phyloP scores from a whole-genome alignment of 2,888 invertebrate genomes.

The Erpobdella octoculata region DNA sequence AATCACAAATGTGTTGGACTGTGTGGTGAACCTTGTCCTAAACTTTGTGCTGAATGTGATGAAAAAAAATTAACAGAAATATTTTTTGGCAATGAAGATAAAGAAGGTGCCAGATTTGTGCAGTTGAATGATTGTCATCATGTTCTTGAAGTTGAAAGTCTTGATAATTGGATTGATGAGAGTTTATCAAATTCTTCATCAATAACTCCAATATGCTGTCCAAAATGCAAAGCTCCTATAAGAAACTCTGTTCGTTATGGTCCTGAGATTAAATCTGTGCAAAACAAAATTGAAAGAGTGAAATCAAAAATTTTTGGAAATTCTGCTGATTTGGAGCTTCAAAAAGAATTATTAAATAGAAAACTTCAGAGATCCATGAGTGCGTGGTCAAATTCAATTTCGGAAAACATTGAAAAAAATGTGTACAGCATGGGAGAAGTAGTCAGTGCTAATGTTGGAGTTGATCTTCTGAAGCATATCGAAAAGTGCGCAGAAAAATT shows the following conservation, averaged over 20 bases:
- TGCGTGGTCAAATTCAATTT: no score
- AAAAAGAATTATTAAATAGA: no score
- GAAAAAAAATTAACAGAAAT: conserved; percentile 45
- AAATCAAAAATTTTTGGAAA: conserved; percentile 35
- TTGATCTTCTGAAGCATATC: not conserved
- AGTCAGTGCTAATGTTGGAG: not conserved
- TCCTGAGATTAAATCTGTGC: conserved; percentile 54
- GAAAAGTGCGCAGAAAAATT: not conserved
- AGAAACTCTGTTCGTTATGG: conserved; percentile 59
- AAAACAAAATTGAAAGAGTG: conserved; percentile 48
- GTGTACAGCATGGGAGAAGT: not conserved
- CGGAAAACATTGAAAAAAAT: no score
- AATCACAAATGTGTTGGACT: conserved; percentile 62
- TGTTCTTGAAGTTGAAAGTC: conserved; percentile 48
- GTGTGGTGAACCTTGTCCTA: conserved; percentile 66
- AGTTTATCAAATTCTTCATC: conserved; percentile 27
- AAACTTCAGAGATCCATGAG: no score
- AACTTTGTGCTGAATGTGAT: conserved; percentile 59
- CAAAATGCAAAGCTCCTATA: conserved; percentile 59
- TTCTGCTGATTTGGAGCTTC: not conserved
- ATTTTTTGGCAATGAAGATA: conserved; percentile 56
- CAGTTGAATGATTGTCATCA: conserved; percentile 46
- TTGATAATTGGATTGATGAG: conserved; percentile 47
- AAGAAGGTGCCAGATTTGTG: conserved; percentile 54
- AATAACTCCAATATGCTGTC: conserved; percentile 53